These are phyloP conservation scores for Microcaecilia unicolor DNA, from an alignment of 2,797 vertebrate genomes.

Conservation along the genomic window DNA sequence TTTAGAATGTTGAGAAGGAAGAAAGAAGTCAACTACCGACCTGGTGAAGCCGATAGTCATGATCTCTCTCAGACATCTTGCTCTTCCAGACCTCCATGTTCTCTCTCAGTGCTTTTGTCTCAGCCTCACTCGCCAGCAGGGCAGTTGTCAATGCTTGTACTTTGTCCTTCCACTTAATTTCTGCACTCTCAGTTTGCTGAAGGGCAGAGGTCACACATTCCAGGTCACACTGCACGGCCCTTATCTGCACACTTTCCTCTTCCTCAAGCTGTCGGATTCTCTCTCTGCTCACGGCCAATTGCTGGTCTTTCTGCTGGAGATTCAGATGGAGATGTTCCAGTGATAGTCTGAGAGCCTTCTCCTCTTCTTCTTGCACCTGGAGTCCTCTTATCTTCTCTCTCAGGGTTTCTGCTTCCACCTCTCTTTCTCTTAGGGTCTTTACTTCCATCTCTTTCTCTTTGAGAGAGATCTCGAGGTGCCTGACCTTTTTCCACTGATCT, in stretches of 20 bases:
- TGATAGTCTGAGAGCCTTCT: neutral
- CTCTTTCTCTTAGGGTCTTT: slow-evolving; percentile 2
- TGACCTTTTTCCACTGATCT: neutral
- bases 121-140: slow-evolving; percentile 33
- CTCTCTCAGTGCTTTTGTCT: slow-evolving; percentile 24
- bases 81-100: slow-evolving; percentile 21
- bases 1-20: too few species aligned
- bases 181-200: slow-evolving; percentile 56
- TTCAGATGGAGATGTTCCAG: too few species aligned
- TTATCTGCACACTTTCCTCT: slow-evolving; percentile 5
- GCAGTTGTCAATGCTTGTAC: slow-evolving; percentile 26
- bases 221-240: slow-evolving; percentile 15
- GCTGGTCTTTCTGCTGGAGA: slow-evolving; percentile 11
- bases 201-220: slow-evolving; percentile 33
- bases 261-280: slow-evolving; percentile 8
- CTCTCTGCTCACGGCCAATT: slow-evolving; percentile 15
- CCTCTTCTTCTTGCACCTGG: slow-evolving; percentile 16
- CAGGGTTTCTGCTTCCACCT: neutral
- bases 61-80: slow-evolving; percentile 36
- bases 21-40: too few species aligned
- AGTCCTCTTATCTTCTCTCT: slow-evolving; percentile 14
- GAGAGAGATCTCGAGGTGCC: neutral
- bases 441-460: neutral
- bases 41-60: slow-evolving; percentile 29
- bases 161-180: slow-evolving; percentile 60